Conservation (phyloP, 2,888 invertebrate species). For the Chymomyza caudatula region DNA sequence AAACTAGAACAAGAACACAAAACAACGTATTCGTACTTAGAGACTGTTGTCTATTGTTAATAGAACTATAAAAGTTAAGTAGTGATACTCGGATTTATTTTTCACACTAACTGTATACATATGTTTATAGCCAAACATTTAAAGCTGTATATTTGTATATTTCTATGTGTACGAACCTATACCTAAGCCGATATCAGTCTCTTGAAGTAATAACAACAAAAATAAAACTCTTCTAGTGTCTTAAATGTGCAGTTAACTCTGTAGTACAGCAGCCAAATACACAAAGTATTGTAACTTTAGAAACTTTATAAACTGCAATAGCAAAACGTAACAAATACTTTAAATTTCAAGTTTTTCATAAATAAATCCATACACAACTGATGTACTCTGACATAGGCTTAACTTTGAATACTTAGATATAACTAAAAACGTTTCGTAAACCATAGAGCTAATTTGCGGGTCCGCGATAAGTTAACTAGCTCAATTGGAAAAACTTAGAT, state of each 20-base stretch:
- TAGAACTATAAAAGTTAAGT: slow-evolving; percentile 68
- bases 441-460: background rate
- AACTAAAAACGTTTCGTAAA: background rate
- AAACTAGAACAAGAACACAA: slow-evolving; percentile 35
- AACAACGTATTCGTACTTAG: slow-evolving; percentile 72
- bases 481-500: background rate
- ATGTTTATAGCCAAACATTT: slow-evolving; percentile 24
- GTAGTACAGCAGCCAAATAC: slow-evolving; percentile 35
- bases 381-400: slow-evolving; percentile 65
- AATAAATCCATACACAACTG: slow-evolving; percentile 32
- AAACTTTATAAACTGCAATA: slow-evolving; percentile 53
- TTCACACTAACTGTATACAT: slow-evolving; percentile 38
- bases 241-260: slow-evolving; percentile 51
- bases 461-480: background rate
- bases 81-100: slow-evolving; percentile 72
- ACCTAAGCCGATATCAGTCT: slow-evolving; percentile 17
- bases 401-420: slow-evolving; percentile 12
- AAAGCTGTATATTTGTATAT: slow-evolving; percentile 25
- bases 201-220: slow-evolving; percentile 13
- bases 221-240: slow-evolving; percentile 61
- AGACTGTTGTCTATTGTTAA: slow-evolving; percentile 73
- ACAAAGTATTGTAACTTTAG: slow-evolving; percentile 61
- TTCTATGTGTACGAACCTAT: slow-evolving; percentile 33
- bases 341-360: slow-evolving; percentile 12
- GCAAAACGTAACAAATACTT: slow-evolving; percentile 20